Percentiles rank a stretch among this genome's conserved stretches.
Conservation (phyloP, 2,888 invertebrate genomes). For the Agrotis clavis region DNA sequence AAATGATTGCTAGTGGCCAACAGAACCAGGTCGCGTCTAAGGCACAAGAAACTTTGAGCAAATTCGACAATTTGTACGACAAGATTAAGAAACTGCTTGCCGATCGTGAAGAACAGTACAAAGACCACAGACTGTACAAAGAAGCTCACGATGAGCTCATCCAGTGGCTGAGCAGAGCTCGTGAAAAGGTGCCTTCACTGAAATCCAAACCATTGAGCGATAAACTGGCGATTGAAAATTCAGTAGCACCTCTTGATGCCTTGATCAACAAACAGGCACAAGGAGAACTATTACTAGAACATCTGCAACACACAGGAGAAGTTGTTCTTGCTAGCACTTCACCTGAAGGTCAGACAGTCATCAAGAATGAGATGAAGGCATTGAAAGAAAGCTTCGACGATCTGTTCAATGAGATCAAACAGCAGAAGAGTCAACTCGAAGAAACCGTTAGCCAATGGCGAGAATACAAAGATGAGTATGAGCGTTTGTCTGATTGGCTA, state of each 20-base stretch:
- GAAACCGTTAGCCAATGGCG: constrained; percentile 96
- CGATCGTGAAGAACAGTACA: constrained; percentile 96
- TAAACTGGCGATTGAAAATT: constrained; percentile 96
- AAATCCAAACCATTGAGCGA: constrained; percentile 96
- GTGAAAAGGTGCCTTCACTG: constrained; percentile 97
- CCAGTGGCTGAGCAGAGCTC: constrained; percentile 96
- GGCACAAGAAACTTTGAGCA: constrained; percentile 96
- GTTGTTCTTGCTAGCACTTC: constrained; percentile 96
- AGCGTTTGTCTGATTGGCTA: constrained; percentile 97
- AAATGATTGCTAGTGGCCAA: constrained; percentile 96
- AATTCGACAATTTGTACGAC: constrained; percentile 95
- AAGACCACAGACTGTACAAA: constrained; percentile 97
- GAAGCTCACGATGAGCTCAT: constrained; percentile 97
- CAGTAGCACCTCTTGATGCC: constrained; percentile 96
- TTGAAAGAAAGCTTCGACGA: constrained; percentile 96
- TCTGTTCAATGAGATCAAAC: constrained; percentile 96
- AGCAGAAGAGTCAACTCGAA: constrained; percentile 96
- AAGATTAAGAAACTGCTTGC: constrained; percentile 94
- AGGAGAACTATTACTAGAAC: constrained; percentile 96
- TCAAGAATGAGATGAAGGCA: constrained; percentile 96
- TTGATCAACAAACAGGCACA: constrained; percentile 97
- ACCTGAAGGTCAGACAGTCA: constrained; percentile 94
- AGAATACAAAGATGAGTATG: constrained; percentile 98
- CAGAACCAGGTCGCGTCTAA: constrained; percentile 96
- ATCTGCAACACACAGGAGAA: constrained; percentile 96